Conservation (phyloP, 2,888 invertebrate genomes). For the Heliothis peltigera region DNA sequence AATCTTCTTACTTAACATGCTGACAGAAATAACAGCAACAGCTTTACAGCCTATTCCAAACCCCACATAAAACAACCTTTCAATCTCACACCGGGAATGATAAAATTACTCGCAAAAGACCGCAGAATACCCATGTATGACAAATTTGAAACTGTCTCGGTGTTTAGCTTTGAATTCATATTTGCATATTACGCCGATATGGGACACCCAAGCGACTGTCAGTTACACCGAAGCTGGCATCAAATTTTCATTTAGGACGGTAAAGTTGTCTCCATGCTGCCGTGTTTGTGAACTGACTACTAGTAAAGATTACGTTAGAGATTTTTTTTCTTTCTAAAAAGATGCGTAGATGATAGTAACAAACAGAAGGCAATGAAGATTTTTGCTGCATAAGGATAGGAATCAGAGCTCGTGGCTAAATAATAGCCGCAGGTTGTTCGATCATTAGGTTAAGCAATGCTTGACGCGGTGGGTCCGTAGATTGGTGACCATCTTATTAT, state of each 20-base stretch:
- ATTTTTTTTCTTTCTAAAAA: too few species aligned
- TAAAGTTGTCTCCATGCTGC: too few species aligned
- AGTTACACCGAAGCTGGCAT: background rate
- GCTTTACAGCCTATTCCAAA: background rate
- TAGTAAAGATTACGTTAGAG: too few species aligned
- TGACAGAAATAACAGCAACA: background rate
- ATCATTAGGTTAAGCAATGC: too few species aligned
- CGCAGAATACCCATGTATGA: conserved; percentile 4
- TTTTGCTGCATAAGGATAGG: too few species aligned
- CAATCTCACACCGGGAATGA: background rate
- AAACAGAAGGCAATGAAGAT: too few species aligned
- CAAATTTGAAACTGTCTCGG: conserved; percentile 3
- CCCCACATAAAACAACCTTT: background rate
- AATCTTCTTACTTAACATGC: background rate
- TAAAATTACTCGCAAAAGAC: background rate
- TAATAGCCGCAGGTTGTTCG: too few species aligned
- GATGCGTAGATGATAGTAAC: too few species aligned
- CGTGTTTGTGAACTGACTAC: too few species aligned
- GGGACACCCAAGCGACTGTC: background rate
- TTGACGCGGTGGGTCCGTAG: too few species aligned
- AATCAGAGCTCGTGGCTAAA: too few species aligned
- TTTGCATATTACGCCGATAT: conserved; percentile 17
- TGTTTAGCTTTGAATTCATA: conserved; percentile 18
- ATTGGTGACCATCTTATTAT: too few species aligned
- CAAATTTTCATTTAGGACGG: background rate